These are phyloP conservation scores for Oreohelix idahoensis DNA, from an alignment of 1,140 invertebrate genomes.

Conservation along the genomic window DNA sequence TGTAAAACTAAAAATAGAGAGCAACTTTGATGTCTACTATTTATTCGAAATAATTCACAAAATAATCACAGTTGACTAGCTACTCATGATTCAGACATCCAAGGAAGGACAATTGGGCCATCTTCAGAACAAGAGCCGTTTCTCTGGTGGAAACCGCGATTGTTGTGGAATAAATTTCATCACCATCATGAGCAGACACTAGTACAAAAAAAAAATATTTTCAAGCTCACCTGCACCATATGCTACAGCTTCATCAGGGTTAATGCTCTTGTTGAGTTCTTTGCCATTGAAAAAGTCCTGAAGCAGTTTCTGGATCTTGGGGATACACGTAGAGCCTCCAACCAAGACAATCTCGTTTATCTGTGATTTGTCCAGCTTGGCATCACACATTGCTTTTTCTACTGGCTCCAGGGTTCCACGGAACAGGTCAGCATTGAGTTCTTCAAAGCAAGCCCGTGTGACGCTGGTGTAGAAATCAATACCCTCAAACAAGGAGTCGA, in stretches of 20 bases:
- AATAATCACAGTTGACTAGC: too few species aligned
- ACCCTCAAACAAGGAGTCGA: not conserved
- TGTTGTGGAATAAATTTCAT: too few species aligned
- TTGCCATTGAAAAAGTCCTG: constrained; percentile 97
- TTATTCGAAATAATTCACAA: too few species aligned
- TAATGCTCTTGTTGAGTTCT: constrained; percentile 89
- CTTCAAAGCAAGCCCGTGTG: constrained; percentile 54
- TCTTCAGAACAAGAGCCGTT: too few species aligned
- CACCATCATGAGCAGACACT: too few species aligned
- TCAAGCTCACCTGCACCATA: constrained; percentile 81
- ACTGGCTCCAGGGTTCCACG: constrained; percentile 92
- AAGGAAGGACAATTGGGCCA: too few species aligned
- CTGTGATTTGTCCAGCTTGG: constrained; percentile 91
- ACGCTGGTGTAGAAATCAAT: constrained; percentile 37
- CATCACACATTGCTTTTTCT: constrained; percentile 93
- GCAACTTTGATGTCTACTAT: too few species aligned
- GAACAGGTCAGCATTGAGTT: constrained; percentile 93
- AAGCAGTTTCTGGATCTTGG: constrained; percentile 95
- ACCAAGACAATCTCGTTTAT: constrained; percentile 97
- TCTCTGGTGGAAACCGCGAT: too few species aligned
- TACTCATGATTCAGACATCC: too few species aligned
- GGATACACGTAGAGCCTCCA: constrained; percentile 97
- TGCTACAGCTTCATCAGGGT: constrained; percentile 90
- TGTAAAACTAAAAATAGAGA: too few species aligned
- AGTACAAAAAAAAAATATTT: too few species aligned